phyloP scores from a whole-genome alignment of 1,140 invertebrate species.

The Epicauta chinensis region DNA sequence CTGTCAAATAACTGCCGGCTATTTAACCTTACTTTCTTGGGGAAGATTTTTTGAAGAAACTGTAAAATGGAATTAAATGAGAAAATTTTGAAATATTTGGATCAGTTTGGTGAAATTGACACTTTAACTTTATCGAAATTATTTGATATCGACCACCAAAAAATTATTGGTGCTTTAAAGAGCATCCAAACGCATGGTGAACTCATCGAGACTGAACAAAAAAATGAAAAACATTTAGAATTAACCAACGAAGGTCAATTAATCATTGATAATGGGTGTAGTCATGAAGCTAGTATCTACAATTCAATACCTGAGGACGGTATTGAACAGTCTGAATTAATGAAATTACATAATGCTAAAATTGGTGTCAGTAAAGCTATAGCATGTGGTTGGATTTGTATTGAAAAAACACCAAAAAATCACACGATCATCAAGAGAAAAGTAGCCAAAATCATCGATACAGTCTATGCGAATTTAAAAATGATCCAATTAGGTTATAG shows the following conservation, averaged over 20 bases:
- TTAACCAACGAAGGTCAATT: slow-evolving; percentile 88
- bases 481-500: slow-evolving; percentile 55
- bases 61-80: slow-evolving; percentile 53
- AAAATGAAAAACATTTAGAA: slow-evolving; percentile 64
- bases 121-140: slow-evolving; percentile 65
- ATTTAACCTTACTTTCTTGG: no score
- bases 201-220: slow-evolving; percentile 62
- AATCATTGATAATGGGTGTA: slow-evolving; percentile 63
- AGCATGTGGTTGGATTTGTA: slow-evolving; percentile 81
- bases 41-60: no score
- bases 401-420: slow-evolving; percentile 67
- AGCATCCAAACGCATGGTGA: slow-evolving; percentile 83
- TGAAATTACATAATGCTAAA: slow-evolving; percentile 83
- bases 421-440: slow-evolving; percentile 65
- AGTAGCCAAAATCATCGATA: slow-evolving; percentile 70
- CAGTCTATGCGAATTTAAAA: slow-evolving; percentile 63
- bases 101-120: slow-evolving; percentile 53
- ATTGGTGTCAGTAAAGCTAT: slow-evolving; percentile 97
- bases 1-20: no score
- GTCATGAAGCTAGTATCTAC: slow-evolving; percentile 88
- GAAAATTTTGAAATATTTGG: slow-evolving; percentile 61
- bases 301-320: slow-evolving; percentile 70
- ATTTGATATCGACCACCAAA: slow-evolving; percentile 86
- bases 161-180: slow-evolving; percentile 91
- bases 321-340: slow-evolving; percentile 71